Base-by-base conservation (phyloP, 1,140 invertebrate genomes). In the Lepidurus packardi region DNA sequence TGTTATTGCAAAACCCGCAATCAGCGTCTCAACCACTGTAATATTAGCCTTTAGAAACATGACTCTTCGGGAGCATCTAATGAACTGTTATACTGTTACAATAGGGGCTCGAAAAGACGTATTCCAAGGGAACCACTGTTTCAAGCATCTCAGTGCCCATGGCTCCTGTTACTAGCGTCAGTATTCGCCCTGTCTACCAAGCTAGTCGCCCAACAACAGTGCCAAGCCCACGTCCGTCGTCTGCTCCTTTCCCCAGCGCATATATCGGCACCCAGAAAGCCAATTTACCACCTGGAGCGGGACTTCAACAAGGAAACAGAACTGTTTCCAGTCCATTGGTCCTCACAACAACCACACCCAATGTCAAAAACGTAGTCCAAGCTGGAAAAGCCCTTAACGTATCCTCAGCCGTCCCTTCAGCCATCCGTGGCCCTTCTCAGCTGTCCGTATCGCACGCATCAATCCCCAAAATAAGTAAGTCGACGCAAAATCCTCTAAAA, bases 371-470 rank as follows among this genome's bases (percentile, higher is more conserved):
- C 7, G 21, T 65, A 65, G 53, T n/a, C 53, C 53, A 65, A 65
- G 4, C 53, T 65, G 53, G 53, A 65, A 65, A 65, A 16, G 4
- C 53, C 8, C 53, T 65, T 4, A 65, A 65, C 53, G 21, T 65
- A 1, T 65, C 53, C 13, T 65, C 53, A 7, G 53, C 53, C 8
- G 13, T 65, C 21, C 53, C 53, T 7, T 13, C 53, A 21, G 21
- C 53, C 53, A 65, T 65, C 4, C 53, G 53, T 65, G n/a, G 53
- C 16, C 13, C 53, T 65, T 65, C 53, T 65, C 53, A 65, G 53
- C 53, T 65, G 7, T 65, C 53, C 16, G 2, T 65, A 7, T 65
- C 53, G 53, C 53, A 65, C 13, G 5, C 53, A 7, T 65, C 53
- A 16, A 65, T 65, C 16, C 53, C 53, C 9, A 65, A 65, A 65